Evolutionary conservation across 1,140 invertebrate species (phyloP).

Genomic region (Heliconius nattereri): DNA sequence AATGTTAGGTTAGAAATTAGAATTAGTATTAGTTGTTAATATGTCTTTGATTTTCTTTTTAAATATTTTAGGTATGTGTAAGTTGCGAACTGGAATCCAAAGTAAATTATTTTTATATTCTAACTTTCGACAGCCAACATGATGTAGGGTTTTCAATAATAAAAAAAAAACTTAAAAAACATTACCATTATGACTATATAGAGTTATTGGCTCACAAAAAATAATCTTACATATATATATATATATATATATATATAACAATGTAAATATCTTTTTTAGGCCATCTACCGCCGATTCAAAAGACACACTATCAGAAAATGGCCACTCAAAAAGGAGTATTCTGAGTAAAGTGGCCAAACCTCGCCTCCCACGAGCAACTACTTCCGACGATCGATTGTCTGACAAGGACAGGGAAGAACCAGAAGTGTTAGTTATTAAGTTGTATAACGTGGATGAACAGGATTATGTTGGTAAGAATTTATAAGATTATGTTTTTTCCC

Average conservation of each 20-base stretch:
- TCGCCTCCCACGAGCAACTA: conserved; percentile 55
- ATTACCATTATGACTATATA: too few relatives aligned
- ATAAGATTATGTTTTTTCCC: not conserved
- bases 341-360: conserved; percentile 65
- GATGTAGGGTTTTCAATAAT: too few relatives aligned
- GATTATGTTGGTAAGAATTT: conserved; percentile 70
- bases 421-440: conserved; percentile 74
- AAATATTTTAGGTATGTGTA: too few relatives aligned
- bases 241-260: too few relatives aligned
- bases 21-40: too few relatives aligned
- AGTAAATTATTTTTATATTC: too few relatives aligned
- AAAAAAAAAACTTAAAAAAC: too few relatives aligned
- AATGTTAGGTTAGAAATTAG: conserved; percentile 38
- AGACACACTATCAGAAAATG: conserved; percentile 60
- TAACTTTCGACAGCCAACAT: too few relatives aligned
- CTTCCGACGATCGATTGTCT: conserved; percentile 52
- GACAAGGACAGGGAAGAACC: conserved; percentile 50
- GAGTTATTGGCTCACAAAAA: too few relatives aligned
- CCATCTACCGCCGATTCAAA: conserved; percentile 50
- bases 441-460: conserved; percentile 66
- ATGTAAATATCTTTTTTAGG: conserved; percentile 20
- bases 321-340: conserved; percentile 57
- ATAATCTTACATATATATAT: too few relatives aligned
- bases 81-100: too few relatives aligned
- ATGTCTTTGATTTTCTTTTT: too few relatives aligned